Conservation (phyloP, 2,888 invertebrate species). For the Agriotes lineatus region DNA sequence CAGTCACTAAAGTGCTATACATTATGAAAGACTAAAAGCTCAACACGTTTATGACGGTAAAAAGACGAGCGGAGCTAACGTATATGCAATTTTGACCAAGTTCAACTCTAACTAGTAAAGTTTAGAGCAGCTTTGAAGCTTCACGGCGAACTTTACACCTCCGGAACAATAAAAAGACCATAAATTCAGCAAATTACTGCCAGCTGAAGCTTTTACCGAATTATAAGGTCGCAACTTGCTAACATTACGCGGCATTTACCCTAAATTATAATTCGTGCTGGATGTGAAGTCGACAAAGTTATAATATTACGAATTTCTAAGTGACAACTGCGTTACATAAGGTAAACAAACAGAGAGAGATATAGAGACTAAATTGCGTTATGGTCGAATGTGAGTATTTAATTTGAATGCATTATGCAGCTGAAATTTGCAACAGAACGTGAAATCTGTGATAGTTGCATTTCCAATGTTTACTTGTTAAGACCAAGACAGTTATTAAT, state of each 20-base stretch:
- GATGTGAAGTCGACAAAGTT: conserved; percentile 34
- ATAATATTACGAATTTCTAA: conserved; percentile 26
- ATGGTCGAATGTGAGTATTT: too few species aligned
- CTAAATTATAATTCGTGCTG: conserved; percentile 45
- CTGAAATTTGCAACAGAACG: too few species aligned
- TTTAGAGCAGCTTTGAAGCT: conserved; percentile 33
- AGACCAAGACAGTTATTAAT: too few species aligned
- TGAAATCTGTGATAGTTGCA: too few species aligned
- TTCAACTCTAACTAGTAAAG: conserved; percentile 33
- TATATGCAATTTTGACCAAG: conserved; percentile 34
- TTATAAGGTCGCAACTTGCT: conserved; percentile 37
- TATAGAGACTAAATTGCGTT: too few species aligned
- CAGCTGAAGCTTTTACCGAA: conserved; percentile 37
- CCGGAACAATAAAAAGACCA: conserved; percentile 38
- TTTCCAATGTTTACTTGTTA: too few species aligned
- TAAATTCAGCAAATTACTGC: conserved; percentile 38
- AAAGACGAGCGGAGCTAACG: conserved; percentile 19
- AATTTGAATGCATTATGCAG: too few species aligned
- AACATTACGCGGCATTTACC: conserved; percentile 36
- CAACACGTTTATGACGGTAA: conserved; percentile 15
- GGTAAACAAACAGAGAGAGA: too few species aligned
- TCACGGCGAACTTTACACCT: conserved; percentile 41
- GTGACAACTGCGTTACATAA: too few species aligned
- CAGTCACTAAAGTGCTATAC: conserved; percentile 16
- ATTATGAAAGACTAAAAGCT: conserved; percentile 23